Percentiles rank a stretch among this genome's conserved stretches.
Evolutionary conservation across 2,797 vertebrate genomes (phyloP).

Genomic region (Chelmon rostratus): DNA sequence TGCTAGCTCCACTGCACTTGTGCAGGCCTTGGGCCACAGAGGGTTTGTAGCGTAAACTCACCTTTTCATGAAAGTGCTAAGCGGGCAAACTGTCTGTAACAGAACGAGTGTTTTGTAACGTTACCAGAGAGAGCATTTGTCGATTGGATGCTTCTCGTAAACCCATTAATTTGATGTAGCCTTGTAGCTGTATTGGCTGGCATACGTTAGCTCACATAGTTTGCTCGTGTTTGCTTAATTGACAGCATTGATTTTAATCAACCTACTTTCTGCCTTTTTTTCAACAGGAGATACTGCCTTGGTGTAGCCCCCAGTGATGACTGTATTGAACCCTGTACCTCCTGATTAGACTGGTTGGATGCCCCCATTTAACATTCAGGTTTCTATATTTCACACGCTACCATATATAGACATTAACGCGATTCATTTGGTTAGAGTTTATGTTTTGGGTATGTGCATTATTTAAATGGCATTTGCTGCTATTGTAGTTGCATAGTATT

Average conservation of each 20-base stretch:
- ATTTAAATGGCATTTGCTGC: neutral
- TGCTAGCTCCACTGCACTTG: constrained; percentile 62
- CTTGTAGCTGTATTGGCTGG: constrained; percentile 32
- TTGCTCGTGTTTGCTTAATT: constrained; percentile 70
- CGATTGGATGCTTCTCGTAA: neutral
- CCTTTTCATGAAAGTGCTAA: constrained; percentile 47
- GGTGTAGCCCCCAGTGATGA: constrained; percentile 85
- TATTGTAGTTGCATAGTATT: neutral
- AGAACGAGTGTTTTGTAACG: neutral
- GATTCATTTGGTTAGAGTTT: neutral
- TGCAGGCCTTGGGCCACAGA: constrained; percentile 69
- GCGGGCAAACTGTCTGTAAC: constrained; percentile 7
- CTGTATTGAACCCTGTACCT: constrained; percentile 84
- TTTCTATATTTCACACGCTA: constrained; percentile 73
- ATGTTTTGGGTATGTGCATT: neutral
- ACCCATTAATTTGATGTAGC: constrained; percentile 10
- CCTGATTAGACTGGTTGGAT: constrained; percentile 88
- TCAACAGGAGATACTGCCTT: constrained; percentile 73
- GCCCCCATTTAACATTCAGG: constrained; percentile 86
- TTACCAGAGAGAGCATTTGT: neutral
- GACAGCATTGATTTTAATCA: constrained; percentile 76
- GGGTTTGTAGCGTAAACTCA: constrained; percentile 52
- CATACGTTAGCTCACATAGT: constrained; percentile 58
- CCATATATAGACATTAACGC: constrained; percentile 46
- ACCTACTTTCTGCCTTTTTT: constrained; percentile 67